Evolutionary conservation across 2,888 invertebrate species (phyloP).

Genomic region (Leptopterna dolabrata): DNA sequence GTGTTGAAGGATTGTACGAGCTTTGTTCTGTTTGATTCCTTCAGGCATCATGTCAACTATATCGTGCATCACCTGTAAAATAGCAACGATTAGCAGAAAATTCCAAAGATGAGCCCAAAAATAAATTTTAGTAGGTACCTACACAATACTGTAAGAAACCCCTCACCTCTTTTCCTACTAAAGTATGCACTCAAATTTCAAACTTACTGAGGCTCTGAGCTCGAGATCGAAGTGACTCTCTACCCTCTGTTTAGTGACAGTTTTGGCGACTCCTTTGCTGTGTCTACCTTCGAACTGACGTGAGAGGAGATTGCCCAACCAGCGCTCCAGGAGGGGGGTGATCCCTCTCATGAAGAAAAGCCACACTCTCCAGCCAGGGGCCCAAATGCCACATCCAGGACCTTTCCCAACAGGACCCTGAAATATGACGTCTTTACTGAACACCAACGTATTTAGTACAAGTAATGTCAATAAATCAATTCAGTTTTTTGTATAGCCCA

Average conservation of each 20-base stretch:
- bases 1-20: slow-evolving; percentile 97
- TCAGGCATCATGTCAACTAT: slow-evolving; percentile 99
- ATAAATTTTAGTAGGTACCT: too few relatives aligned
- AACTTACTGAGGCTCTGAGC: slow-evolving; percentile 85
- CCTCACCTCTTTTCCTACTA: too few relatives aligned
- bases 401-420: slow-evolving; percentile 98
- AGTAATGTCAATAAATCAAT: too few relatives aligned
- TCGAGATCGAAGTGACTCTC: slow-evolving; percentile 99
- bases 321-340: slow-evolving; percentile 95
- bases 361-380: slow-evolving; percentile 99
- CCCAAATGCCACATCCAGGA: slow-evolving; percentile 98
- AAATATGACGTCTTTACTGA: too few relatives aligned
- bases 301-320: slow-evolving; percentile 98
- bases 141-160: too few relatives aligned
- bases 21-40: slow-evolving; percentile 99
- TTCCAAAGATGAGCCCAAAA: too few relatives aligned
- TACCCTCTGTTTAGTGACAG: slow-evolving; percentile 99
- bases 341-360: slow-evolving; percentile 99
- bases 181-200: not conserved
- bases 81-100: not conserved
- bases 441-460: too few relatives aligned
- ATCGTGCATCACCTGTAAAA: slow-evolving; percentile 76
- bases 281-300: slow-evolving; percentile 99
- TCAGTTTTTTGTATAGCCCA: too few relatives aligned
- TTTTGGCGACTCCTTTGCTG: slow-evolving; percentile 99